Evolutionary conservation across 1,140 invertebrate species (phyloP).

Genomic region (Nephotettix cincticeps): DNA sequence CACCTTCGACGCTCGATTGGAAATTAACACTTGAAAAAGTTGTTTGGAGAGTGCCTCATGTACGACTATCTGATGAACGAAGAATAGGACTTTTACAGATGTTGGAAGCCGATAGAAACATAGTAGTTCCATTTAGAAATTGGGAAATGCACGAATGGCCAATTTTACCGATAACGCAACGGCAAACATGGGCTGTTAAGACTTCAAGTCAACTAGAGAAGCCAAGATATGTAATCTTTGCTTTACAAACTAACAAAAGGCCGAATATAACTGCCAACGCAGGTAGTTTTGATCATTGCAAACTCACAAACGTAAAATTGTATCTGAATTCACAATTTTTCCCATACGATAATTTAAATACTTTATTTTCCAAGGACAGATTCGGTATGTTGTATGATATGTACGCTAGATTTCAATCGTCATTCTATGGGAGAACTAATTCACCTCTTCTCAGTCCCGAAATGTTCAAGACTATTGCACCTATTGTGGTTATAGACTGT

Average conservation of each 20-base stretch:
- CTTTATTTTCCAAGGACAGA: neutral
- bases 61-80: neutral
- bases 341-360: slow-evolving; percentile 30
- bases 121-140: neutral
- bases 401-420: slow-evolving; percentile 15
- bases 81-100: neutral
- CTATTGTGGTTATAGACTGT: too few species aligned
- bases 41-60: slow-evolving; percentile 40
- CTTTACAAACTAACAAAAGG: slow-evolving; percentile 33
- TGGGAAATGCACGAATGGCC: slow-evolving; percentile 48
- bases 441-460: neutral
- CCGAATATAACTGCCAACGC: slow-evolving; percentile 12
- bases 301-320: slow-evolving; percentile 32
- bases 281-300: slow-evolving; percentile 31
- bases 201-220: slow-evolving; percentile 23
- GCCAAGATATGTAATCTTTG: slow-evolving; percentile 34
- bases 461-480: neutral
- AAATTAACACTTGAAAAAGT: slow-evolving; percentile 39
- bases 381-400: neutral
- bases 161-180: slow-evolving; percentile 38
- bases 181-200: slow-evolving; percentile 42
- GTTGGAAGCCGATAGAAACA: neutral
- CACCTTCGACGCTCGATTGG: slow-evolving; percentile 5
- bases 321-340: too few species aligned
- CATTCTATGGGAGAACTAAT: neutral